Conservation (phyloP, 64 coral and sea anemone species). For the Acropora tenuis region DNA sequence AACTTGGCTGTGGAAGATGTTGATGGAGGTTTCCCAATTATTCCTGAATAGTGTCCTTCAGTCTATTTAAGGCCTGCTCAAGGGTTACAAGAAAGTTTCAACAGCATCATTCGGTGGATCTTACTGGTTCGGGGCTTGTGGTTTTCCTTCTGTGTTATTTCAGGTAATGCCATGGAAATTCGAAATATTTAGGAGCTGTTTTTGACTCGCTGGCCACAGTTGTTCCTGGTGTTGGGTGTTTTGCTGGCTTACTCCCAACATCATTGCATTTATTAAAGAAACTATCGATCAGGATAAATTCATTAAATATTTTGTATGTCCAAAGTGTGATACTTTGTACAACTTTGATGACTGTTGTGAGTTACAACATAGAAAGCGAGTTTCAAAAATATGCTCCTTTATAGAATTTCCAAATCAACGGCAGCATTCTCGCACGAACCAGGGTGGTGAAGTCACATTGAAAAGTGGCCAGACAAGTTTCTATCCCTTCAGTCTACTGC, state of each 20-base stretch:
- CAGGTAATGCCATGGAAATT: slow-evolving; percentile 54
- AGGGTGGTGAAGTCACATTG: slow-evolving; percentile 54
- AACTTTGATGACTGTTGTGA: slow-evolving; percentile 64
- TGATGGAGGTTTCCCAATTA: slow-evolving; percentile 5
- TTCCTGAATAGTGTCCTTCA: neutral
- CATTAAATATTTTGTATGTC: slow-evolving; percentile 78
- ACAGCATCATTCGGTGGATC: slow-evolving; percentile 1
- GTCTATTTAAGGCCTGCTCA: neutral
- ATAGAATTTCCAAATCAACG: slow-evolving; percentile 44
- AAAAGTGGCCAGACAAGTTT: slow-evolving; percentile 43
- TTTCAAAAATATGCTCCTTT: slow-evolving; percentile 23
- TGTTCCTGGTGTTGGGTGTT: neutral
- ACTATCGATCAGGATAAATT: slow-evolving; percentile 46
- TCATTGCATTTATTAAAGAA: slow-evolving; percentile 22
- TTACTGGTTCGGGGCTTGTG: slow-evolving; percentile 47
- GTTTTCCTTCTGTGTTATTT: slow-evolving; percentile 51
- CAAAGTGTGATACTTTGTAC: slow-evolving; percentile 52
- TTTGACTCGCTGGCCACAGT: slow-evolving; percentile 21
- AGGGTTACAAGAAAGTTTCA: neutral
- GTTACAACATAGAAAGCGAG: neutral
- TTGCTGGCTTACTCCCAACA: slow-evolving; percentile 6
- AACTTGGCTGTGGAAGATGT: neutral
- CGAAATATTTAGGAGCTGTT: slow-evolving; percentile 5
- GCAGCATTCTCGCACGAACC: slow-evolving; percentile 35
- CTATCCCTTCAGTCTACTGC: slow-evolving; percentile 58